Conservation (phyloP, 2,797 vertebrate genomes). For the Lacerta agilis region DNA sequence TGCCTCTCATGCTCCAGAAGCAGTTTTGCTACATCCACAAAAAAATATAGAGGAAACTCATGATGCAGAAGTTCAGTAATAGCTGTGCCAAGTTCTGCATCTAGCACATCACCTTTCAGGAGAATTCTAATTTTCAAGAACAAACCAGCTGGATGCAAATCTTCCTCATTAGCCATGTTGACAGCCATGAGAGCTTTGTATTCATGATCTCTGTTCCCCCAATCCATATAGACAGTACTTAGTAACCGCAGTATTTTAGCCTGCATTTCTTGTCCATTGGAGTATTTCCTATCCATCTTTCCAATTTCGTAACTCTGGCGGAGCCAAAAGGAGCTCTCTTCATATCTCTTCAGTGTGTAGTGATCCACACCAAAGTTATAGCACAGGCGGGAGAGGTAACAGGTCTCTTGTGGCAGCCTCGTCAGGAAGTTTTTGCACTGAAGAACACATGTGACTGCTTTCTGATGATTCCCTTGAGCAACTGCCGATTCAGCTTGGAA, state of each 20-base stretch:
- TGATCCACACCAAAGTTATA: constrained; percentile 92
- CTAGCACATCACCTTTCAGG: constrained; percentile 78
- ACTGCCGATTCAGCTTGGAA: constrained; percentile 92
- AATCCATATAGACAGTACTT: constrained; percentile 88
- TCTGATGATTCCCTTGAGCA: constrained; percentile 85
- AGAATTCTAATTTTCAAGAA: constrained; percentile 91
- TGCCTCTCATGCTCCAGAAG: constrained; percentile 88
- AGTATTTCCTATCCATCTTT: constrained; percentile 82
- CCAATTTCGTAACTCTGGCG: constrained; percentile 93
- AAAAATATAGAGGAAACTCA: constrained; percentile 84
- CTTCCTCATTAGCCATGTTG: constrained; percentile 88
- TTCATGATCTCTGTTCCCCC: constrained; percentile 81
- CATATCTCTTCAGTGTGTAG: constrained; percentile 81
- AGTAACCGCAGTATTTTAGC: constrained; percentile 89
- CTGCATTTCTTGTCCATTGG: constrained; percentile 82
- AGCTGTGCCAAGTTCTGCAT: constrained; percentile 86
- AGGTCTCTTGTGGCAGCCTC: constrained; percentile 86
- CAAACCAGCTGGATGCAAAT: constrained; percentile 81
- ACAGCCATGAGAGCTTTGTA: constrained; percentile 86
- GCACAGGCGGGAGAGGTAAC: constrained; percentile 88
- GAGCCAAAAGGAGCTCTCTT: constrained; percentile 91
- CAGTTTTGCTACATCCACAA: constrained; percentile 83
- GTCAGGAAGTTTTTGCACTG: constrained; percentile 91
- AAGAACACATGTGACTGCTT: constrained; percentile 79
- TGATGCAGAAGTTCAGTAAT: constrained; percentile 81